phyloP scores from a whole-genome alignment of 2,797 vertebrate genomes.

The Gallirallus australis region DNA sequence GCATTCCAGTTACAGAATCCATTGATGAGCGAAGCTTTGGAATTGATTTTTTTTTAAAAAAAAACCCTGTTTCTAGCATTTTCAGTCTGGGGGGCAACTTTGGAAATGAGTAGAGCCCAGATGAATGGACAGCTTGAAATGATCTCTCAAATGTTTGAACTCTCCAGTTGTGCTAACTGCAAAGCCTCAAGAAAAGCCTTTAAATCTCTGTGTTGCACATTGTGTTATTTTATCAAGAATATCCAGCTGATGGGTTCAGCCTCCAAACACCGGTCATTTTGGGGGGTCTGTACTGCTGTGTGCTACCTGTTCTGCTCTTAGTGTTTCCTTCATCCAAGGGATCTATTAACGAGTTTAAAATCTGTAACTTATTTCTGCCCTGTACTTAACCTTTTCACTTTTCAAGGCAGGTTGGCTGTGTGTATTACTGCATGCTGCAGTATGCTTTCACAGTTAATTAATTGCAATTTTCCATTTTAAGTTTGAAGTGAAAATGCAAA shows the following conservation, averaged over 20 bases:
- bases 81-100: background rate
- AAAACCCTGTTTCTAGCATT: background rate
- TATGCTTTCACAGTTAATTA: slow-evolving; percentile 3
- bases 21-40: background rate
- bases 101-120: background rate
- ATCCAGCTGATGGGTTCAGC: background rate
- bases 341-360: background rate
- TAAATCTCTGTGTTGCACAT: background rate
- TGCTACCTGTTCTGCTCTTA: background rate
- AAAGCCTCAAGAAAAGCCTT: slow-evolving; percentile 2
- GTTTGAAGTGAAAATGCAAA: background rate
- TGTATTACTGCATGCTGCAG: background rate
- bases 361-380: background rate
- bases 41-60: background rate
- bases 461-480: background rate
- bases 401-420: background rate
- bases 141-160: background rate
- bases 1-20: background rate
- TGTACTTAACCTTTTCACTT: background rate
- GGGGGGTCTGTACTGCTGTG: background rate
- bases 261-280: background rate
- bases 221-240: background rate
- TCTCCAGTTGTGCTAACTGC: background rate
- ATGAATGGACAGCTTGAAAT: background rate
- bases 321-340: background rate